phyloP scores from a whole-genome alignment of 2,797 vertebrate genomes.

The Myripristis jacobus region DNA sequence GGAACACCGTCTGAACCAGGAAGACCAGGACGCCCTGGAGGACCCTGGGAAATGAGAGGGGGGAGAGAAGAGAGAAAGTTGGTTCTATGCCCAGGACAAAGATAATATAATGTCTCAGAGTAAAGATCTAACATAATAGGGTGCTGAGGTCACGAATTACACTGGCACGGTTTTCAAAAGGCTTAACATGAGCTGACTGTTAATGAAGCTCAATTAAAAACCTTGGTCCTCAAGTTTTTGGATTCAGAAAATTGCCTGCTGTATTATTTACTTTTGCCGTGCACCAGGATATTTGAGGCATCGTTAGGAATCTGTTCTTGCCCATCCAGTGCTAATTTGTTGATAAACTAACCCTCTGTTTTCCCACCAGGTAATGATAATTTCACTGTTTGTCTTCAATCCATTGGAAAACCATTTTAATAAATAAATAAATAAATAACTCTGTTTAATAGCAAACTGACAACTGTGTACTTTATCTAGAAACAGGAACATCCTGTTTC shows the following conservation, averaged over 20 bases:
- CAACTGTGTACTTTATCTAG: constrained; percentile 23
- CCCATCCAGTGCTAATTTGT: neutral
- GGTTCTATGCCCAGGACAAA: neutral
- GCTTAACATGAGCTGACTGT: too few species aligned
- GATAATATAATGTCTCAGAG: neutral
- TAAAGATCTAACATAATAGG: neutral
- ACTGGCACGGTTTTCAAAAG: too few species aligned
- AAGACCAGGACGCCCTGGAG: constrained; percentile 93
- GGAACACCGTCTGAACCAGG: constrained; percentile 95
- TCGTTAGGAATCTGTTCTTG: too few species aligned
- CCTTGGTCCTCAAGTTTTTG: neutral
- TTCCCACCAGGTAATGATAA: constrained; percentile 5
- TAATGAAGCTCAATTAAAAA: neutral
- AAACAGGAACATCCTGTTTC: constrained; percentile 9
- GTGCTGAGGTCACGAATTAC: too few species aligned
- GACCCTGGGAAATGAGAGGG: constrained; percentile 82
- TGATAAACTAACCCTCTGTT: constrained; percentile 26
- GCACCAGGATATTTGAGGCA: too few species aligned
- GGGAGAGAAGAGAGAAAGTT: neutral
- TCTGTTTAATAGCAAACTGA: neutral
- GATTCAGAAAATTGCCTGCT: too few species aligned
- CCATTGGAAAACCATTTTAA: neutral
- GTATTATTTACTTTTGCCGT: too few species aligned
- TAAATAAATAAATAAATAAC: neutral
- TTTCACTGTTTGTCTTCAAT: constrained; percentile 22